Evolutionary conservation across 2,888 invertebrate species (phyloP).

Genomic region (Saturnia pavonia): DNA sequence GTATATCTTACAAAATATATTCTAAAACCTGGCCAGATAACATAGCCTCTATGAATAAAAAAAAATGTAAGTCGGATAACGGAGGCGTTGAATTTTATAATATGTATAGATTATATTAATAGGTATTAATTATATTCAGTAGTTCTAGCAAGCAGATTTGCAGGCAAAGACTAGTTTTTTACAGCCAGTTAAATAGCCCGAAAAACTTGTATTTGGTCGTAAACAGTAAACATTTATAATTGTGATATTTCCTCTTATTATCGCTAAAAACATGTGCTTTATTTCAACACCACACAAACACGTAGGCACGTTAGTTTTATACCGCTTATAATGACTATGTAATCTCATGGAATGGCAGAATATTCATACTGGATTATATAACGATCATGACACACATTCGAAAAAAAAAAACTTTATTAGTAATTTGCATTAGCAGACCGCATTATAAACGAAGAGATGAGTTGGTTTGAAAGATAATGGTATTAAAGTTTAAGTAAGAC

Average conservation of each 20-base stretch:
- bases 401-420: not conserved
- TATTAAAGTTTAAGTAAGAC: too few species aligned
- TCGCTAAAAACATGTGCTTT: not conserved
- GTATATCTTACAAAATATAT: too few species aligned
- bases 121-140: not conserved
- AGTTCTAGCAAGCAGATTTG: not conserved
- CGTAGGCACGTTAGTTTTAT: not conserved
- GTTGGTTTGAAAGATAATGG: too few species aligned
- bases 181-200: not conserved
- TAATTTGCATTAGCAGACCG: not conserved
- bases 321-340: not conserved
- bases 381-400: not conserved
- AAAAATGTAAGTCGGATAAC: too few species aligned
- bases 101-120: too few species aligned
- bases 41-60: too few species aligned
- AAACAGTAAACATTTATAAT: not conserved
- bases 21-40: too few species aligned
- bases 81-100: too few species aligned
- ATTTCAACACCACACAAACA: not conserved
- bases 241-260: conserved; percentile 7
- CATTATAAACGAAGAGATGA: not conserved
- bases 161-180: not conserved
- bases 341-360: not conserved
- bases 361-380: not conserved
- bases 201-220: not conserved